Percentiles rank a stretch among this genome's conserved stretches.
These are phyloP conservation scores for Petrosia ficiformis DNA, from an alignment of 37 sponge, comb jelly and placozoan genomes.

Conservation along the genomic window DNA sequence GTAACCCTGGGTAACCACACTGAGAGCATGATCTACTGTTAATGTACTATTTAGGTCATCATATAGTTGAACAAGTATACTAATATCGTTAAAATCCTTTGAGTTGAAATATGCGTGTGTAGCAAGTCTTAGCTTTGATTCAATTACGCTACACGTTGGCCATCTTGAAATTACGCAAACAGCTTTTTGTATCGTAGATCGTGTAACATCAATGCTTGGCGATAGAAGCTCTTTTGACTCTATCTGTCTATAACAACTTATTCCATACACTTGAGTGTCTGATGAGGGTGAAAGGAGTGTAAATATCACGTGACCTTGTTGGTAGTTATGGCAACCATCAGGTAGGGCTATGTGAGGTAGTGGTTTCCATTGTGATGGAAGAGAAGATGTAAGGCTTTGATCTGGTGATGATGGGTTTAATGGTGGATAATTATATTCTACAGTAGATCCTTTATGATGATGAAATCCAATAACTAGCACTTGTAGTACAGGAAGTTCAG, in stretches of 20 bases:
- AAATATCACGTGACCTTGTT: slow-evolving; percentile 60
- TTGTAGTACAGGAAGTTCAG: slow-evolving; percentile 7
- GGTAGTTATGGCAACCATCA: slow-evolving; percentile 78
- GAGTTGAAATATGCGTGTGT: slow-evolving; percentile 78
- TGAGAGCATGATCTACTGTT: background rate
- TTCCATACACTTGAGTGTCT: slow-evolving; percentile 27
- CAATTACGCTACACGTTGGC: slow-evolving; percentile 55
- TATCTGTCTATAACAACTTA: slow-evolving; percentile 71
- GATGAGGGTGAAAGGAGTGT: slow-evolving; percentile 10
- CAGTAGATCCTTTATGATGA: slow-evolving; percentile 67
- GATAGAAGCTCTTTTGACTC: slow-evolving; percentile 20
- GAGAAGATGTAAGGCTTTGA: slow-evolving; percentile 14
- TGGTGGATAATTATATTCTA: slow-evolving; percentile 62
- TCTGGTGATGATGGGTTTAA: background rate
- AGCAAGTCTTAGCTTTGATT: slow-evolving; percentile 57
- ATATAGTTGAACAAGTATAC: slow-evolving; percentile 45
- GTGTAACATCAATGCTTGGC: slow-evolving; percentile 19
- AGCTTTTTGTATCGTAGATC: slow-evolving; percentile 72
- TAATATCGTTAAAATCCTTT: slow-evolving; percentile 51
- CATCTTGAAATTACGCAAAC: slow-evolving; percentile 52
- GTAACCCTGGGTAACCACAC: slow-evolving; percentile 1
- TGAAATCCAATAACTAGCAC: slow-evolving; percentile 73
- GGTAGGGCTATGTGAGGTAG: slow-evolving; percentile 67
- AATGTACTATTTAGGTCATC: slow-evolving; percentile 22
- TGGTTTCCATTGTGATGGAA: slow-evolving; percentile 37